These are phyloP conservation scores for Lithodes maja DNA, from an alignment of 2,888 invertebrate species.

Conservation along the genomic window DNA sequence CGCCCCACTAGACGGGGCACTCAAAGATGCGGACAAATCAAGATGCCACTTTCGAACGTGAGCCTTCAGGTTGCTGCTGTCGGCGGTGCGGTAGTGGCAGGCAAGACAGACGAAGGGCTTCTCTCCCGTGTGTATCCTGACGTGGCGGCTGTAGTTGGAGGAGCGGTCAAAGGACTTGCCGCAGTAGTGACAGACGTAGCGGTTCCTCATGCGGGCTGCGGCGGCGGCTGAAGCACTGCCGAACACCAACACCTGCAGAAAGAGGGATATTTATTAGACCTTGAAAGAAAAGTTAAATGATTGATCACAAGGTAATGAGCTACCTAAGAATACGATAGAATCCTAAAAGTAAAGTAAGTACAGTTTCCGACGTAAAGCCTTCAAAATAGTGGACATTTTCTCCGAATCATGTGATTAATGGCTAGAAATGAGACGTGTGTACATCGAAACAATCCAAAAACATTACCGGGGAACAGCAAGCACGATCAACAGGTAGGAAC, in stretches of 20 bases:
- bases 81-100: slow-evolving; percentile 64
- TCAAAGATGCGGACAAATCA: background rate
- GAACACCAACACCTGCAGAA: background rate
- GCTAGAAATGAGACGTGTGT: no score
- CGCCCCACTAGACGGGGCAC: background rate
- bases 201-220: background rate
- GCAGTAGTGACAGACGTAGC: slow-evolving; percentile 45
- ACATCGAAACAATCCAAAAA: no score
- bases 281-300: no score
- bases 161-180: slow-evolving; percentile 46
- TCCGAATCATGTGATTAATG: no score
- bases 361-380: no score
- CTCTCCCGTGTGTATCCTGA: slow-evolving; percentile 88
- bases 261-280: background rate
- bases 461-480: no score
- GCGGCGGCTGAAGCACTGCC: background rate
- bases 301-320: no score
- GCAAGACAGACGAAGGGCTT: slow-evolving; percentile 91
- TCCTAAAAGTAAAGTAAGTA: no score
- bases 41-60: slow-evolving; percentile 50
- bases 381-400: no score
- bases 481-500: no score
- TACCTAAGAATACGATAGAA: no score
- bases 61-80: slow-evolving; percentile 45
- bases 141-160: slow-evolving; percentile 51